Base-by-base conservation (phyloP, 2,888 invertebrate genomes). In the Reticulitermes lucifugus region DNA sequence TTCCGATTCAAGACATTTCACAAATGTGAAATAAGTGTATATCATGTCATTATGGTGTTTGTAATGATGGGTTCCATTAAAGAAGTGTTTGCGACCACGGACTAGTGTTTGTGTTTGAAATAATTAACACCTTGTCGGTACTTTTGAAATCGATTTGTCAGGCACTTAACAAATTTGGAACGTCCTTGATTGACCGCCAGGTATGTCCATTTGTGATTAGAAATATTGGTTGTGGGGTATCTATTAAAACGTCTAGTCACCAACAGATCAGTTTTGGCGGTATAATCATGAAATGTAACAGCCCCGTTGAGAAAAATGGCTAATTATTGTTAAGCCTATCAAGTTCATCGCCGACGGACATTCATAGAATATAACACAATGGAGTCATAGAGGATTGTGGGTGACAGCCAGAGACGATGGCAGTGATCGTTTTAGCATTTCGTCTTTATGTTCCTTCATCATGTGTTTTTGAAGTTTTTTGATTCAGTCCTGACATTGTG, bases 111-210 rank as follows among this genome's bases (percentile, higher is more conserved):
- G 83, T 75, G 46, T 84, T 79, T 84, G 79, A 80, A 83, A 84
- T 86, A 91, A 87, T 88, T 87, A 87, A 88, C 88, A 88, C 88
- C 87, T 87, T 87, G 88, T 88, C 88, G 88, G 88, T 88, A 87
- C 88, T 88, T 88, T 88, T 88, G 88, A 92, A 92, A 92, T 92
- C 92, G 92, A 92, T 92, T 92, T 92, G 92, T 92, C 92, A 91
- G 92, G 91, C 90, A 91, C 91, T 92, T 92, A 91, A 91, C 91
- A 91, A 91, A 91, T 91, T 91, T 92, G 91, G 90, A 90, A 90
- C 90, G 89, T 89, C 89, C 89, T 89, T 92, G 91, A 92, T 92
- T 92, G 92, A 92, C 91, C 91, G 89, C 87, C 90, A 92, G 92
- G 91, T 92, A 91, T 90, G 91, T 91, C 89, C 88, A 87, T 87